A percentile compares a stretch with the other conserved stretches of the same genome.
Evolutionary conservation across 1,140 invertebrate species (phyloP).

Genomic region (Diorhabda carinulata): DNA sequence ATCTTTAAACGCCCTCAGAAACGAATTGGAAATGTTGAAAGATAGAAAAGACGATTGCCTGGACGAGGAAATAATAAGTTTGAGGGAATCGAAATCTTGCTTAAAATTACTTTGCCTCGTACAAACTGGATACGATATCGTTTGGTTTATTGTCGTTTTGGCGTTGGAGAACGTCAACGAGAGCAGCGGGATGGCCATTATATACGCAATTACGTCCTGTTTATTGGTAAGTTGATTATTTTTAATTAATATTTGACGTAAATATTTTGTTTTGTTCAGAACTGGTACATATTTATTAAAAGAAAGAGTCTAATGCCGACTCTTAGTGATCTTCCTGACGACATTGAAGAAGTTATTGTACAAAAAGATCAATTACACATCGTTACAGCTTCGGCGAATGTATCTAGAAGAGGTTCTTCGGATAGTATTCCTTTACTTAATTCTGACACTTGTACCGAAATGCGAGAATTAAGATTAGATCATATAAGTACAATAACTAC

Average conservation of each 20-base stretch:
- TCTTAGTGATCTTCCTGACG: conserved; percentile 27
- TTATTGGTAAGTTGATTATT: conserved; percentile 50
- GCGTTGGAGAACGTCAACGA: conserved; percentile 62
- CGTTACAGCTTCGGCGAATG: conserved; percentile 23
- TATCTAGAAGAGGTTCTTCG: conserved; percentile 38
- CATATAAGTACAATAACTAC: conserved; percentile 19
- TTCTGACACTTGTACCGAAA: conserved; percentile 41
- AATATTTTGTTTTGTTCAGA: conserved; percentile 31
- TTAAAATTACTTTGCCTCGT: conserved; percentile 43
- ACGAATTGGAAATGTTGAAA: conserved; percentile 44
- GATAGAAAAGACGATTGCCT: conserved; percentile 45
- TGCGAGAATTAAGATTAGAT: conserved; percentile 37
- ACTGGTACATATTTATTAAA: conserved; percentile 45
- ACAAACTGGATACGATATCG: conserved; percentile 44
- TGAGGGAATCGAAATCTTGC: conserved; percentile 42
- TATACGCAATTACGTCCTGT: conserved; percentile 53
- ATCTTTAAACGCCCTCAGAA: conserved; percentile 38
- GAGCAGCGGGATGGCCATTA: conserved; percentile 58
- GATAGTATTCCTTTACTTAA: conserved; percentile 44
- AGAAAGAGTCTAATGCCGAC: conserved; percentile 41
- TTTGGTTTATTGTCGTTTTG: conserved; percentile 67
- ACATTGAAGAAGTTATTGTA: conserved; percentile 29
- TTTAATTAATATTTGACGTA: conserved; percentile 17
- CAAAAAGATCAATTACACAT: conserved; percentile 28
- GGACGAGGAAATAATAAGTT: conserved; percentile 40